Percentiles rank a stretch among this genome's conserved stretches.
These are phyloP conservation scores for Cephonodes hylas DNA, from an alignment of 2,888 invertebrate species.

Conservation along the genomic window DNA sequence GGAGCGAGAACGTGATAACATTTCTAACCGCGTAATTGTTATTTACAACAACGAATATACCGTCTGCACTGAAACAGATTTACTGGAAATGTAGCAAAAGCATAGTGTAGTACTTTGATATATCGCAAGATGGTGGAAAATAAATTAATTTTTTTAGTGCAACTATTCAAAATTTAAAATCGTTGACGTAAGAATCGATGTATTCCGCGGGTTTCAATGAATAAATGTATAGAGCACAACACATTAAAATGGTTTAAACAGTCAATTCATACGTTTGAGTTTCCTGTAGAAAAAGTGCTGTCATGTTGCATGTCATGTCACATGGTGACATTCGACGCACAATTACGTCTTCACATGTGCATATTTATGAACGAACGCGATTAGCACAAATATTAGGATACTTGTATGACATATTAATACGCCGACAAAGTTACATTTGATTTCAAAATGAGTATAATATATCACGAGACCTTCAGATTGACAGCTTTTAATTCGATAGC, in stretches of 20 bases:
- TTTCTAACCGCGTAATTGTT: conserved; percentile 55
- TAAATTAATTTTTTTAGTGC: background rate
- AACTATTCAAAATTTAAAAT: background rate
- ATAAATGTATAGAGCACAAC: background rate
- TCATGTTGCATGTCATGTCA: background rate
- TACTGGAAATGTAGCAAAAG: conserved; percentile 17
- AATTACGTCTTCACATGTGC: background rate
- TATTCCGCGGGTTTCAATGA: background rate
- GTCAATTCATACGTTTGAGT: background rate
- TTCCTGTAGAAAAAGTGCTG: background rate
- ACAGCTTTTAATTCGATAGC: too few species aligned
- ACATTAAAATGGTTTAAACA: background rate
- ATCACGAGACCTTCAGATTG: too few species aligned
- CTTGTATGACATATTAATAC: background rate
- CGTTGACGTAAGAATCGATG: background rate
- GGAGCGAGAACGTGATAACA: conserved; percentile 49
- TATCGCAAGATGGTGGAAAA: background rate
- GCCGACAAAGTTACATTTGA: background rate
- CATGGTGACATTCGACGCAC: background rate
- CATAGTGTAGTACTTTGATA: background rate
- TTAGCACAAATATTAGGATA: background rate
- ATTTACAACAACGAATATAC: conserved; percentile 37
- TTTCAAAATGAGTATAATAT: too few species aligned
- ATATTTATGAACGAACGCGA: background rate
- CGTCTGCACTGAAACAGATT: conserved; percentile 34